A percentile compares a stretch with the other conserved stretches of the same genome.
Evolutionary conservation across 2,797 vertebrate genomes (phyloP).

Genomic region (Catharus ustulatus): DNA sequence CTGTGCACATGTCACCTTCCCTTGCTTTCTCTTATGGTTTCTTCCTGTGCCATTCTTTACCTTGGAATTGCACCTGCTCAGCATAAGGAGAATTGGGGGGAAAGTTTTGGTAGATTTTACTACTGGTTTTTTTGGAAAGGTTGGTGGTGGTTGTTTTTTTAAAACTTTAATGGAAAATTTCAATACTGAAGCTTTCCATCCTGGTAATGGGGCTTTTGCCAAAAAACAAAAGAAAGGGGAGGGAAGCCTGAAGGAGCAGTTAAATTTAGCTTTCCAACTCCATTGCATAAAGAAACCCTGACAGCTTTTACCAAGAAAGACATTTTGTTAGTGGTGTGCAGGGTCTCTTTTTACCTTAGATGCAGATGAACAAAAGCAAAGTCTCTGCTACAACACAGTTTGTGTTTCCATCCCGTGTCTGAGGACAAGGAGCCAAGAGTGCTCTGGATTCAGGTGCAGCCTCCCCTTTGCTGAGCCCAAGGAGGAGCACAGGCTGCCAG

Average conservation of each 20-base stretch:
- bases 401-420: background rate
- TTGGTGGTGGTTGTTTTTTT: background rate
- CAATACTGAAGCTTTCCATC: background rate
- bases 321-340: background rate
- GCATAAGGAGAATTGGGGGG: rapidly evolving
- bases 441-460: background rate
- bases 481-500: background rate
- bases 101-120: background rate
- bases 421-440: background rate
- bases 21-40: background rate
- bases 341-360: background rate
- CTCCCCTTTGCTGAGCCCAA: background rate
- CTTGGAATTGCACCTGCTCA: background rate
- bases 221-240: conserved; percentile 4
- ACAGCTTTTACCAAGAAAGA: background rate
- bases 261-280: background rate
- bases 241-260: conserved; percentile 5
- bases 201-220: background rate
- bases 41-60: background rate
- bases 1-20: background rate
- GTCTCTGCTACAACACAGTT: background rate
- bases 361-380: background rate
- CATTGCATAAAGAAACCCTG: background rate
- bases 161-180: conserved; percentile 7
- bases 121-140: background rate